phyloP scores from a whole-genome alignment of 2,888 invertebrate genomes.

The Stenoptilia bipunctidactyla region DNA sequence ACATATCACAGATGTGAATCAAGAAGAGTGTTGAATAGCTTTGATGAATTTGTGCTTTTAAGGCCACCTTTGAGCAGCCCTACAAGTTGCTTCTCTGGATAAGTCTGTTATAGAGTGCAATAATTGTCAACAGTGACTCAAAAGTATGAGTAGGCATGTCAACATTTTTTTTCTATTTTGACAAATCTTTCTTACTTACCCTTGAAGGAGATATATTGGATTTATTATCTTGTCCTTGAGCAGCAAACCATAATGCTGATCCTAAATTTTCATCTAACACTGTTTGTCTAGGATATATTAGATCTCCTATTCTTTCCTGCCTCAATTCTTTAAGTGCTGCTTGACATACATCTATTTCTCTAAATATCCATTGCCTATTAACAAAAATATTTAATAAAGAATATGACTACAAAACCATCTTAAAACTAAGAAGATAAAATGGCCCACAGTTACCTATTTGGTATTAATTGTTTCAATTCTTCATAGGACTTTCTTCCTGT shows the following conservation, averaged over 20 bases:
- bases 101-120: too few relatives aligned
- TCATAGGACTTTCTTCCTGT: slow-evolving; percentile 80
- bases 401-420: neutral
- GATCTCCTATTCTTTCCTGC: slow-evolving; percentile 73
- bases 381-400: slow-evolving; percentile 4
- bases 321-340: slow-evolving; percentile 74
- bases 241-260: slow-evolving; percentile 97
- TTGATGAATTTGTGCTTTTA: too few relatives aligned
- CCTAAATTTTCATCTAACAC: slow-evolving; percentile 97
- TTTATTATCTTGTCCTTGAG: slow-evolving; percentile 74
- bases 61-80: too few relatives aligned
- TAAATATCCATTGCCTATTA: slow-evolving; percentile 85
- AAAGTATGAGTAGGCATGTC: too few relatives aligned
- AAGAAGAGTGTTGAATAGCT: too few relatives aligned
- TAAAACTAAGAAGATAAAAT: neutral
- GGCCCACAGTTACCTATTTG: slow-evolving; percentile 50
- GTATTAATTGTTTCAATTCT: slow-evolving; percentile 78
- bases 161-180: too few relatives aligned
- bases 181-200: slow-evolving; percentile 42
- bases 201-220: slow-evolving; percentile 74
- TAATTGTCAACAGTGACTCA: too few relatives aligned
- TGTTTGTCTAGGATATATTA: slow-evolving; percentile 88
- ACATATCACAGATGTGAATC: too few relatives aligned
- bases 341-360: slow-evolving; percentile 81
- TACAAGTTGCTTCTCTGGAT: too few relatives aligned